Evolutionary conservation across 1,140 invertebrate species (phyloP), one percentile per base, ranked within the genome.

Genomic region (Cherax quadricarinatus): DNA sequence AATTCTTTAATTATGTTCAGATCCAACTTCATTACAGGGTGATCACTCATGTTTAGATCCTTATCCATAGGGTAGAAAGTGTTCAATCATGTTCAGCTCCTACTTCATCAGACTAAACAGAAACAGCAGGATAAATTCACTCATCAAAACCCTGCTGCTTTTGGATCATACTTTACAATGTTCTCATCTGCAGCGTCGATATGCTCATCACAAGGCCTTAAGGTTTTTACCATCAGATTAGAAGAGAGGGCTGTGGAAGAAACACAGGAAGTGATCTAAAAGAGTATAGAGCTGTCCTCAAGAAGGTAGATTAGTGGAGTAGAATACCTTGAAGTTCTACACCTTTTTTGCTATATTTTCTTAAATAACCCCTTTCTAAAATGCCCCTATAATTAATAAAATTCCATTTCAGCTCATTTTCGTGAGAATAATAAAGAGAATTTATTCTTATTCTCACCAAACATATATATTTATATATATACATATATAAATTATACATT

Each of bases 381-480:
- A 83, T 83, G 51, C 24, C 48, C 57, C 81, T 60, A 30, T 83
- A 83, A 83, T 48, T 83, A 83, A 83, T 83, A 57, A 83, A 24
- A 83, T 83, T 83, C 81, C n/a, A 83, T 83, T 83, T 83, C 81
- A 83, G 81, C 81, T 57, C n/a, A 24, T 75, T 60, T 53, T 60
- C 10, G 81, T 53, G 51, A 83, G 81, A 83, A 83, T 83, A 83
- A 83, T 24, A 53, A 81, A 53, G 81, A 83, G 51, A 24, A 53
- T 51, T 49, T 51, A 75, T 86, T 75, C 48, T 73, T 51, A 73
- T 73, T 73, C 85, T 86, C 62, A 86, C 41, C 30, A 41, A 41
- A 41, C 30, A 41, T 41, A 41, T 41, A 41, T 41, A 41, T 41
- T 1, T 41, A 41, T 41, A 2, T 41, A 41, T 41, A 75, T 49